Conservation (phyloP, 2,113 vertebrate species). For the Camelus dromedarius region DNA sequence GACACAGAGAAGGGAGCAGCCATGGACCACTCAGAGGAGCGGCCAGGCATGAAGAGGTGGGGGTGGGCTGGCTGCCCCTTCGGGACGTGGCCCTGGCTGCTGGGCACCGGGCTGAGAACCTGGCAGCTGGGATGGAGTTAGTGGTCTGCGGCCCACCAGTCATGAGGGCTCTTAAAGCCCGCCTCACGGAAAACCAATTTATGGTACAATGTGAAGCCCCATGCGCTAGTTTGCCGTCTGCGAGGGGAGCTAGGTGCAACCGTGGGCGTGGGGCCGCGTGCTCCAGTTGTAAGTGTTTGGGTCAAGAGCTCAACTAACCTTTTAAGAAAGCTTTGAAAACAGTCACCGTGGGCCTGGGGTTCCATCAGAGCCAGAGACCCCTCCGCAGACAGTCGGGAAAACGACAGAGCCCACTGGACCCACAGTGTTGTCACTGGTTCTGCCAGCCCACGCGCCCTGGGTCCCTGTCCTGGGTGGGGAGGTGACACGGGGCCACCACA, state of each 20-base stretch:
- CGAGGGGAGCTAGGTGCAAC: fast-evolving
- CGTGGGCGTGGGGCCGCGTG: fast-evolving
- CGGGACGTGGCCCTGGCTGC: fast-evolving
- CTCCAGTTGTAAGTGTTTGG: fast-evolving
- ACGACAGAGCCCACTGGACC: fast-evolving
- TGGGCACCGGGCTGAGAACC: fast-evolving
- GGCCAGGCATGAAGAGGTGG: fast-evolving
- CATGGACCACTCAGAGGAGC: fast-evolving
- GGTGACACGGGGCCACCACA: fast-evolving
- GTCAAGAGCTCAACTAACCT: background rate
- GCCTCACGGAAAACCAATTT: fast-evolving
- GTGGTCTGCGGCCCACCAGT: fast-evolving
- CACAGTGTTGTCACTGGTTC: fast-evolving
- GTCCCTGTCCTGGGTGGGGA: fast-evolving
- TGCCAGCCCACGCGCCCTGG: fast-evolving
- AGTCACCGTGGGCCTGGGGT: fast-evolving
- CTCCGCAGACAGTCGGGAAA: background rate
- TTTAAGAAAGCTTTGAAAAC: background rate
- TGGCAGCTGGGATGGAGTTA: background rate
- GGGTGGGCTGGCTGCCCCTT: fast-evolving
- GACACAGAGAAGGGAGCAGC: fast-evolving
- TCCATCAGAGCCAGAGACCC: background rate
- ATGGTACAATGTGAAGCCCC: fast-evolving
- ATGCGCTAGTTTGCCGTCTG: fast-evolving
- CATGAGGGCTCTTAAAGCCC: background rate